A percentile compares a stretch with the other conserved stretches of the same genome.
Conservation (phyloP, 1,140 invertebrate species). For the Maniola jurtina region DNA sequence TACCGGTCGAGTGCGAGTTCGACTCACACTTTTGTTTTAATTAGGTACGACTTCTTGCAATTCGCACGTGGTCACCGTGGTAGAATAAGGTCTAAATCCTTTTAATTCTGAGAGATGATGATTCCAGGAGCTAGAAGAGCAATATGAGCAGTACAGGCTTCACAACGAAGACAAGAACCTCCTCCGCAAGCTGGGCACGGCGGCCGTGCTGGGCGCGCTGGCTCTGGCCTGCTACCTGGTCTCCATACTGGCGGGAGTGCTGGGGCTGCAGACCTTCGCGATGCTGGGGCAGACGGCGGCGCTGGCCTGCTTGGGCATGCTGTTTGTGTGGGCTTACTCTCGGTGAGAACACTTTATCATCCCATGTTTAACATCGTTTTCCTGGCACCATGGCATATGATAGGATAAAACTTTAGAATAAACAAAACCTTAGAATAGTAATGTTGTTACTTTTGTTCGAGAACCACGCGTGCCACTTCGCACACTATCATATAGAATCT, state of each 20-base stretch:
- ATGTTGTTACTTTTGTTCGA: no score
- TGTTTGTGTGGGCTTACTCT: slow-evolving; percentile 89
- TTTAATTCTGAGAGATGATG: no score
- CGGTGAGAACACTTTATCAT: slow-evolving; percentile 76
- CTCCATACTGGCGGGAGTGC: slow-evolving; percentile 87
- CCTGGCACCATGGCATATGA: no score
- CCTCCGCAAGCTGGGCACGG: slow-evolving; percentile 94
- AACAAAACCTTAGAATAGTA: no score
- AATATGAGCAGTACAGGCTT: slow-evolving; percentile 88
- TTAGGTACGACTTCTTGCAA: no score
- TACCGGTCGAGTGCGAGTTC: no score
- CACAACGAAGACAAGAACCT: slow-evolving; percentile 98
- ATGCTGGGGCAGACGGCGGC: slow-evolving; percentile 90
- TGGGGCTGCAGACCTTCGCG: slow-evolving; percentile 91
- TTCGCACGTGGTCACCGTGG: no score
- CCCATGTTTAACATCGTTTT: background rate
- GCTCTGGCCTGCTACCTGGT: slow-evolving; percentile 90
- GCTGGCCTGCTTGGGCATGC: slow-evolving; percentile 84
- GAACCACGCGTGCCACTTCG: no score
- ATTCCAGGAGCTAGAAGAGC: slow-evolving; percentile 88
- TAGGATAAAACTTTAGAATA: no score
- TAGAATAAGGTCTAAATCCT: no score
- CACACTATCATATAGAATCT: no score
- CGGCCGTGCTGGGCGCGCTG: slow-evolving; percentile 92
- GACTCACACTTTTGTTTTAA: no score